Evolutionary conservation across 2,113 vertebrate genomes (phyloP), one percentile per base, ranked within the genome.

Genomic region (Passer montanus): DNA sequence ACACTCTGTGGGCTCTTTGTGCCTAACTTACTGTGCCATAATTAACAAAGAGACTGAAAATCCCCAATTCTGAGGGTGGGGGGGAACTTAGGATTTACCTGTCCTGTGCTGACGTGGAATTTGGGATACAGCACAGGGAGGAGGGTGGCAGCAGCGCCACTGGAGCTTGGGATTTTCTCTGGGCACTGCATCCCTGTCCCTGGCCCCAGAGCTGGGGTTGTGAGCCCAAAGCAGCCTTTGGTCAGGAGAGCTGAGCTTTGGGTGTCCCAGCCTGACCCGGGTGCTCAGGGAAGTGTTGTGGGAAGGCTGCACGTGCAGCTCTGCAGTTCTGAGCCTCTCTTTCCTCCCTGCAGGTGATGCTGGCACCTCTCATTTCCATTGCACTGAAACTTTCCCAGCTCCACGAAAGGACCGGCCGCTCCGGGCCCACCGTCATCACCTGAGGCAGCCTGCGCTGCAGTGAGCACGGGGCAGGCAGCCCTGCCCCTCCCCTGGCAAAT

Each of bases 351-450:
- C 97, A 99, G 99, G 99, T 99, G 90, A 99, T 99, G 99, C 43
- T 99, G 97, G 98, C 98, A 16, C 99, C 99, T 24, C 98, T 99
- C 73, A 98, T 99, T 41, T 98, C 98, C 89, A 99, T 99, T 60
- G 98, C 99, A 35, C 97, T 99, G 96, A 99, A 98, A 96, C 97
- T 99, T 39, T 99, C 99, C 16, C 98, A 99, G 94, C 98, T 99
- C 26, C 98, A 99, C 1, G 99, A 99, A 79, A 97, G 97, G 74
- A 99, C 99, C 0, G 99, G 99, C 39, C 99, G 99, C 88, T 96
- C 97, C 0, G 98, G 97, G 15, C 99, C 99, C 10, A 99, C 99
- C 5, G 99, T 99, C 91, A 99, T 99, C 96, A 99, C 99, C 97
- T 99, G 98, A 62, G 62, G 30, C 43, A 4, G 22, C 2, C 55